Percentiles rank a stretch among this genome's conserved stretches.
Conservation (phyloP, 2,888 invertebrate species). For the Alloplasta piceator region DNA sequence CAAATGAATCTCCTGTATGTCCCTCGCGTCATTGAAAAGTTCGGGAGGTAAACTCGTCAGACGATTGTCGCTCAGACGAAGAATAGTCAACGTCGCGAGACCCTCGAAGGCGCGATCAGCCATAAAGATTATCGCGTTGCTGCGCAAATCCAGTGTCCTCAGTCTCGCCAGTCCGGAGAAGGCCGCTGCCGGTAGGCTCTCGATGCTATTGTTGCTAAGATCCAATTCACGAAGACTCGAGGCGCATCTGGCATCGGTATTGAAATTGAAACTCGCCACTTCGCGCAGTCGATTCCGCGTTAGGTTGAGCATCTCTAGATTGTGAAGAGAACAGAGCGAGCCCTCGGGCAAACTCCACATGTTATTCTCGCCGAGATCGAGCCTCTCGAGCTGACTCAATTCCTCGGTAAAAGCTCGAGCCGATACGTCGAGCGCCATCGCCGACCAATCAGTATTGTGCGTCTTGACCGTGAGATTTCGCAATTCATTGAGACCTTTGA, state of each 20-base stretch:
- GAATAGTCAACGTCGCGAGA: constrained; percentile 88
- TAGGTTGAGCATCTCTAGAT: constrained; percentile 90
- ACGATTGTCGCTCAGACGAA: constrained; percentile 92
- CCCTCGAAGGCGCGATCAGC: constrained; percentile 92
- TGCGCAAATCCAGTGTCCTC: constrained; percentile 90
- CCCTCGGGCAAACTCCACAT: constrained; percentile 92
- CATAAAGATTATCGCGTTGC: constrained; percentile 90
- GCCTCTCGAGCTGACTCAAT: constrained; percentile 88
- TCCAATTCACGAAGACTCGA: constrained; percentile 89
- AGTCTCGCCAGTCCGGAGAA: constrained; percentile 89
- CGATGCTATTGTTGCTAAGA: constrained; percentile 91
- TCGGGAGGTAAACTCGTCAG: constrained; percentile 92
- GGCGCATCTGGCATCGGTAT: constrained; percentile 88
- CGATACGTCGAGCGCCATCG: constrained; percentile 91
- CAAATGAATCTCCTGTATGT: constrained; percentile 91
- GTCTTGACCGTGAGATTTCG: constrained; percentile 92
- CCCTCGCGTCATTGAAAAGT: constrained; percentile 91
- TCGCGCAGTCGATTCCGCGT: constrained; percentile 92
- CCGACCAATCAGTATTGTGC: constrained; percentile 93
- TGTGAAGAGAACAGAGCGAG: constrained; percentile 90
- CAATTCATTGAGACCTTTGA: constrained; percentile 90
- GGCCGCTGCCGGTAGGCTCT: constrained; percentile 89
- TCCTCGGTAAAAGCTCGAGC: constrained; percentile 90
- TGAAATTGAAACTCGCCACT: constrained; percentile 89
- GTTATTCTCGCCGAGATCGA: constrained; percentile 92